Evolutionary conservation across 2,113 vertebrate species (phyloP).

Genomic region (Ciconia boyciana): DNA sequence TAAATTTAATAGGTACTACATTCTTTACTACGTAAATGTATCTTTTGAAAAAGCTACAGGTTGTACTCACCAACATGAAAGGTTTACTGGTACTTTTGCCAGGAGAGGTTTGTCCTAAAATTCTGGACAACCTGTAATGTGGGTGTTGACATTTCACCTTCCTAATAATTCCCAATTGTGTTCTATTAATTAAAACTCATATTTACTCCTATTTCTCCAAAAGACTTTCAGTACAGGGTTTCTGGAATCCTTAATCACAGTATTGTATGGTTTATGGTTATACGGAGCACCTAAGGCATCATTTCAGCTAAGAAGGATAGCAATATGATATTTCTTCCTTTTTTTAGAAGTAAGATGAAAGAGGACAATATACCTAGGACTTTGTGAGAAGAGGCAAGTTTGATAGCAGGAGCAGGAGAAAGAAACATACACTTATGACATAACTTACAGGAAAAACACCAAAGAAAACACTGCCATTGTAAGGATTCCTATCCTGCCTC

Average conservation of each 20-base stretch:
- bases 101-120: neutral
- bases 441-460: neutral
- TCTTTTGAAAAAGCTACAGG: neutral
- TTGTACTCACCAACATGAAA: neutral
- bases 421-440: neutral
- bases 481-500: neutral
- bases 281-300: neutral
- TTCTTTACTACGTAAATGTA: neutral
- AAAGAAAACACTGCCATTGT: neutral
- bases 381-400: neutral
- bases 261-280: neutral
- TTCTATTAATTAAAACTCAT: neutral
- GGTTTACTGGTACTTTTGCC: neutral
- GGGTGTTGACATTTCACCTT: neutral
- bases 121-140: neutral
- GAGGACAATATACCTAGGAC: neutral
- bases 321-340: neutral
- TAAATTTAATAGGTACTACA: neutral
- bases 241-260: neutral
- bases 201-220: neutral
- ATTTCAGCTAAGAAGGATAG: neutral
- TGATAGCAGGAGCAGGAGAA: neutral
- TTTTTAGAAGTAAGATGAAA: neutral
- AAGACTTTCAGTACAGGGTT: neutral
- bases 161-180: neutral